A percentile compares a stretch with the other conserved stretches of the same genome.
phyloP scores from a whole-genome alignment of 2,888 invertebrate species.

The Meghimatium bilineatum region DNA sequence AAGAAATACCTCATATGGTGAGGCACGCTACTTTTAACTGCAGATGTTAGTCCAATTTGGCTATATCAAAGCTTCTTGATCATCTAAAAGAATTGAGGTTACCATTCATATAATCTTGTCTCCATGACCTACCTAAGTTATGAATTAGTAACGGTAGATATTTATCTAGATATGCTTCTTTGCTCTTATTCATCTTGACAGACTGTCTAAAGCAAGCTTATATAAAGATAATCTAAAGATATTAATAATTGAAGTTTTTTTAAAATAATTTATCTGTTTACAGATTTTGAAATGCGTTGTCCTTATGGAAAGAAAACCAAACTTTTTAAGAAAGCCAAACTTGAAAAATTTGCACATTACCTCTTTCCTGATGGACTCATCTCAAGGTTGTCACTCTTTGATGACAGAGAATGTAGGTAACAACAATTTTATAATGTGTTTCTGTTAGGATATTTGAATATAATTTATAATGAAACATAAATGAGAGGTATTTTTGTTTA shows the following conservation, averaged over 20 bases:
- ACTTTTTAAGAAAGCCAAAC: slow-evolving; percentile 85
- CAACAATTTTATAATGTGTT: neutral
- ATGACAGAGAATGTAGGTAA: slow-evolving; percentile 74
- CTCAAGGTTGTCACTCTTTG: slow-evolving; percentile 75
- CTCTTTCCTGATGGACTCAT: slow-evolving; percentile 85
- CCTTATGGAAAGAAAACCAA: slow-evolving; percentile 82
- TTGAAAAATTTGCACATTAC: slow-evolving; percentile 88
- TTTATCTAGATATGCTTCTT: no score
- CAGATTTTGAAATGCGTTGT: slow-evolving; percentile 81
- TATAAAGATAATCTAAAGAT: neutral
- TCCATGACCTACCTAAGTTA: no score
- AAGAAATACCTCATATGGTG: no score
- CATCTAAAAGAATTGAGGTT: no score
- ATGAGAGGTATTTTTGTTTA: neutral
- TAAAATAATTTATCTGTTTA: slow-evolving; percentile 17
- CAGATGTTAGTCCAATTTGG: no score
- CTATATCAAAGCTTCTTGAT: no score
- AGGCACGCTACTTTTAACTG: no score
- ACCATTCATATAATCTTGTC: no score
- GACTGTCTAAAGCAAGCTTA: no score
- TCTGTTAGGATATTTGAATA: neutral
- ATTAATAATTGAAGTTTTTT: neutral
- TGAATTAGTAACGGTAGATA: no score
- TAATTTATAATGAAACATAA: neutral
- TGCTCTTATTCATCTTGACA: no score